These are phyloP conservation scores for Zelostemma sp. DNA, from an alignment of 1,140 invertebrate genomes.

Conservation along the genomic window DNA sequence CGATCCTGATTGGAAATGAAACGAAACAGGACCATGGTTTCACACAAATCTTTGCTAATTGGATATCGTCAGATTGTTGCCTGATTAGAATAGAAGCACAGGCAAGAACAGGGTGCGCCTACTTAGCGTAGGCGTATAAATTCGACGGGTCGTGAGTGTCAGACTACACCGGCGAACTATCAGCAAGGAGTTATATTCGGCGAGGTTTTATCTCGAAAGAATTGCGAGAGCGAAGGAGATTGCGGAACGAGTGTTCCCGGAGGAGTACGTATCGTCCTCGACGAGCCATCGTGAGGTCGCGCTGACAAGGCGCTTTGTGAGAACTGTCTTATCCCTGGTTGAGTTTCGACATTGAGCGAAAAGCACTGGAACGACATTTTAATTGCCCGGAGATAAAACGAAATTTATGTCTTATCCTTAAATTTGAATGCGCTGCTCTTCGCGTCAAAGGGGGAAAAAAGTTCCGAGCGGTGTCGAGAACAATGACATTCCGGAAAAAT, in stretches of 20 bases:
- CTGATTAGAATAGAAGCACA: neutral
- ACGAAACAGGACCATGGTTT: too few species aligned
- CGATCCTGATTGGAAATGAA: too few species aligned
- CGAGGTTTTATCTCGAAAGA: conserved; percentile 47
- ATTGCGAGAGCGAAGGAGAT: neutral
- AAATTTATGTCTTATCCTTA: neutral
- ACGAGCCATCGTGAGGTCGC: conserved; percentile 5
- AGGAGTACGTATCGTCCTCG: conserved; percentile 18
- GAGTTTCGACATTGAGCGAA: neutral
- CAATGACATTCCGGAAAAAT: neutral
- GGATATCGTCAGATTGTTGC: conserved; percentile 1
- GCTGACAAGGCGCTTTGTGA: conserved; percentile 6
- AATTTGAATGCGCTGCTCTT: too few species aligned
- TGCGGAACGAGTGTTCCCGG: conserved; percentile 23
- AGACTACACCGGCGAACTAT: conserved; percentile 42
- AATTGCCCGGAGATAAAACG: neutral
- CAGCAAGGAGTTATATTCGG: conserved; percentile 55
- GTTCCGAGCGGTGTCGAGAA: too few species aligned
- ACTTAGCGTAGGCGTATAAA: conserved; percentile 23
- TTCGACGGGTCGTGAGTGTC: conserved; percentile 24
- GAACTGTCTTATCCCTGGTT: conserved; percentile 8
- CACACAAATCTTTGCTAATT: conserved; percentile 1
- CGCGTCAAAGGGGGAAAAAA: too few species aligned
- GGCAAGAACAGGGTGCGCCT: neutral
- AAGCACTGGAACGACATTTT: too few species aligned